Conservation (phyloP, 2,888 invertebrate genomes). For the Chloroclystis v-ata region DNA sequence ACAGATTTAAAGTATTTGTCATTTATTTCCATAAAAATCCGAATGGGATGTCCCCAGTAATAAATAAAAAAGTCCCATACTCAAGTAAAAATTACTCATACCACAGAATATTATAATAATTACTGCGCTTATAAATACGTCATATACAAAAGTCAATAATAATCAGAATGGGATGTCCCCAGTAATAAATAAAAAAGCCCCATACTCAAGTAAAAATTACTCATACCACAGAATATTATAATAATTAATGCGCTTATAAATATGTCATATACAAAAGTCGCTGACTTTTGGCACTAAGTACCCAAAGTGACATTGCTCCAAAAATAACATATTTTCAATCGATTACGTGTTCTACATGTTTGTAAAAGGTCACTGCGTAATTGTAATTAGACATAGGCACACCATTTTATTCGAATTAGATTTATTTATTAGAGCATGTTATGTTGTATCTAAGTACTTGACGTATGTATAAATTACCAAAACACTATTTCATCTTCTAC, state of each 20-base stretch:
- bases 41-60: too few species aligned
- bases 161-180: too few species aligned
- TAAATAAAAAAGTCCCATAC: too few species aligned
- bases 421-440: neutral
- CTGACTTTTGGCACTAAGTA: conserved; percentile 53
- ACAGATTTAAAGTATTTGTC: too few species aligned
- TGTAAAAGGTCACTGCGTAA: conserved; percentile 11
- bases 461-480: neutral
- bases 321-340: conserved; percentile 39
- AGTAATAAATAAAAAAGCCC: too few species aligned
- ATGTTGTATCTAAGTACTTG: too few species aligned
- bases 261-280: conserved; percentile 34
- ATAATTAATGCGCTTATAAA: neutral
- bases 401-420: too few species aligned
- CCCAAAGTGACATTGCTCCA: conserved; percentile 57
- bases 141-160: conserved; percentile 28
- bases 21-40: too few species aligned
- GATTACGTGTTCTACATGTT: conserved; percentile 2
- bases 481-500: too few species aligned
- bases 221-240: neutral
- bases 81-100: too few species aligned
- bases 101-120: neutral
- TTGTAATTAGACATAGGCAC: conserved; percentile 1
- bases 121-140: conserved; percentile 1
- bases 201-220: too few species aligned